Conservation (phyloP, 2,888 invertebrate genomes). For the Lasioglossum villosulum region DNA sequence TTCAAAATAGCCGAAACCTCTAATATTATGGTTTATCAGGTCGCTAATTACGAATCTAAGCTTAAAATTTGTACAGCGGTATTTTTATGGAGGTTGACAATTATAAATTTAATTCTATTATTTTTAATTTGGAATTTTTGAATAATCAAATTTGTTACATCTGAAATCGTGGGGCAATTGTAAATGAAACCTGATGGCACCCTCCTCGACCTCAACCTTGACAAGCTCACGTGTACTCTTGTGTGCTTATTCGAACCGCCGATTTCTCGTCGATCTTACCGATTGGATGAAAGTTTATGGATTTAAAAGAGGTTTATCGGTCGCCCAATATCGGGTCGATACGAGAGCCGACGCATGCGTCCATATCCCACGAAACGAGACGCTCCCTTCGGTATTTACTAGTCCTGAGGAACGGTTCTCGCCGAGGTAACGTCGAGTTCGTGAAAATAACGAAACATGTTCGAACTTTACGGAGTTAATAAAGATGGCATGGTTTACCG, state of each 20-base stretch:
- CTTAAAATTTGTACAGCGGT: neutral
- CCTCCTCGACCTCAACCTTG: too few relatives aligned
- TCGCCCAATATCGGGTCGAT: conserved; percentile 68
- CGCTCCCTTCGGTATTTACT: conserved; percentile 63
- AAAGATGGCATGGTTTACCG: conserved; percentile 80
- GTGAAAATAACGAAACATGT: conserved; percentile 70
- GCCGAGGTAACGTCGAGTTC: conserved; percentile 31
- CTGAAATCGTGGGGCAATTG: neutral
- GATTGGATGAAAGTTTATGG: conserved; percentile 26
- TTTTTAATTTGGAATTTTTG: neutral
- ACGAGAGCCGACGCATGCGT: conserved; percentile 70
- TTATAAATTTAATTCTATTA: neutral
- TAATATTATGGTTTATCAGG: neutral
- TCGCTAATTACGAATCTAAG: neutral
- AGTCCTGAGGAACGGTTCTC: conserved; percentile 30
- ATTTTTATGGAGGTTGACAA: neutral
- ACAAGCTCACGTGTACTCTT: neutral
- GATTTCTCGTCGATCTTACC: neutral
- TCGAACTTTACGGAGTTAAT: conserved; percentile 80
- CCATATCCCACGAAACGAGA: conserved; percentile 35
- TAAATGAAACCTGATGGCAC: neutral
- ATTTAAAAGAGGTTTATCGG: conserved; percentile 54
- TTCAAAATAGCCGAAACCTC: neutral
- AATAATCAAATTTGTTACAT: neutral
- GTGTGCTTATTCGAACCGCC: neutral